Percentiles rank a stretch among this genome's conserved stretches.
These are phyloP conservation scores for Cavia porcellus DNA, from an alignment of 2,113 vertebrate species.

Conservation along the genomic window DNA sequence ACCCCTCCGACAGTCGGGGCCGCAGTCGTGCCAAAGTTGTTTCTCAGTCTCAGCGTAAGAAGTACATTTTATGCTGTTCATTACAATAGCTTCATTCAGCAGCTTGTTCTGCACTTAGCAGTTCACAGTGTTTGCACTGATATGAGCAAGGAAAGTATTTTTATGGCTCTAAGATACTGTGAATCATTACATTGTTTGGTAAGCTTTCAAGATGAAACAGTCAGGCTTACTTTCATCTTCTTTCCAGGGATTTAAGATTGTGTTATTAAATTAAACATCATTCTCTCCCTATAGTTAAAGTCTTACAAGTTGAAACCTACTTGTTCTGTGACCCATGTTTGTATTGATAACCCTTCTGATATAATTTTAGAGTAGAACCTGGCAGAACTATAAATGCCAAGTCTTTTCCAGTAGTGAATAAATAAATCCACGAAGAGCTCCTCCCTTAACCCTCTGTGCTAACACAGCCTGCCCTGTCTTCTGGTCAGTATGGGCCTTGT, in stretches of 20 bases:
- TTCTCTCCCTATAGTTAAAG: background rate
- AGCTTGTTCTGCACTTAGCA: background rate
- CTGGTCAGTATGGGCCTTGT: conserved; percentile 63
- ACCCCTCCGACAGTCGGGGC: conserved; percentile 94
- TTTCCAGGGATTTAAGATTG: conserved; percentile 6
- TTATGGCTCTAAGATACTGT: background rate
- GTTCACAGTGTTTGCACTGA: background rate
- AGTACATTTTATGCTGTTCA: conserved; percentile 65
- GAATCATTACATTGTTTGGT: background rate
- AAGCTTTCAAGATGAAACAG: background rate
- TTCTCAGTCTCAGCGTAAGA: conserved; percentile 99
- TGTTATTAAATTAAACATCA: conserved; percentile 9
- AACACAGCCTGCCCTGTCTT: conserved; percentile 63
- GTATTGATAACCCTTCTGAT: background rate
- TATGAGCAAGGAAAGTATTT: background rate
- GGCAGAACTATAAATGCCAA: background rate
- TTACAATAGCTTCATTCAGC: conserved; percentile 12
- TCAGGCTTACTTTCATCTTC: background rate
- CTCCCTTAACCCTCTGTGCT: conserved; percentile 54
- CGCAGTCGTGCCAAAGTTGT: conserved; percentile 98
- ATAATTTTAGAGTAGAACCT: background rate
- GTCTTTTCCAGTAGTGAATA: background rate
- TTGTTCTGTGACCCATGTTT: background rate
- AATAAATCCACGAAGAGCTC: conserved; percentile 24
- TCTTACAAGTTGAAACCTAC: background rate